Evolutionary conservation across 2,888 invertebrate genomes (phyloP).

Genomic region (Actias luna): DNA sequence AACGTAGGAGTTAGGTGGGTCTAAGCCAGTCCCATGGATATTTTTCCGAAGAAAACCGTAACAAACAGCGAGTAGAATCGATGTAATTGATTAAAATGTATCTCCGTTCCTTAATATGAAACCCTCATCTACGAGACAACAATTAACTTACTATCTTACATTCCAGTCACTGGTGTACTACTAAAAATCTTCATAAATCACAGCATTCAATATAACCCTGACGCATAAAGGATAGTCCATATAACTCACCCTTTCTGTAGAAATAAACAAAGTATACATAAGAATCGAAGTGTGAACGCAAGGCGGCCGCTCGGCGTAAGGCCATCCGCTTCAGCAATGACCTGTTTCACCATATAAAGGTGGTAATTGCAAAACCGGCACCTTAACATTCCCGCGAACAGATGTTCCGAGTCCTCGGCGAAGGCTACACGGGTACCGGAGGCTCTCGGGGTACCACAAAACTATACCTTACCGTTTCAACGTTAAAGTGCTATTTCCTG

Average conservation of each 20-base stretch:
- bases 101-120: too few relatives aligned
- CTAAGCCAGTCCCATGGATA: too few relatives aligned
- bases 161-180: too few relatives aligned
- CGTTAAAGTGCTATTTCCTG: neutral
- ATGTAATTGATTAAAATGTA: too few relatives aligned
- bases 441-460: neutral
- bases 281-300: conserved; percentile 5
- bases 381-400: conserved; percentile 11
- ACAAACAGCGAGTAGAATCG: too few relatives aligned
- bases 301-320: neutral
- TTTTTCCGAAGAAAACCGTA: too few relatives aligned
- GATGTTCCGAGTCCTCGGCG: conserved; percentile 6
- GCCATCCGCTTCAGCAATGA: conserved; percentile 5
- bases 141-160: too few relatives aligned
- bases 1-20: too few relatives aligned
- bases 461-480: neutral
- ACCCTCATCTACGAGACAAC: too few relatives aligned
- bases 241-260: neutral
- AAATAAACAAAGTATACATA: neutral
- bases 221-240: neutral
- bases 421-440: conserved; percentile 1
- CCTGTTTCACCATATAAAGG: conserved; percentile 9
- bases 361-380: conserved; percentile 6
- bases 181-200: neutral
- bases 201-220: neutral